Percentiles rank a stretch among this genome's conserved stretches.
phyloP scores from a whole-genome alignment of 64 coral and sea anemone genomes.

The Pocillopora verrucosa region DNA sequence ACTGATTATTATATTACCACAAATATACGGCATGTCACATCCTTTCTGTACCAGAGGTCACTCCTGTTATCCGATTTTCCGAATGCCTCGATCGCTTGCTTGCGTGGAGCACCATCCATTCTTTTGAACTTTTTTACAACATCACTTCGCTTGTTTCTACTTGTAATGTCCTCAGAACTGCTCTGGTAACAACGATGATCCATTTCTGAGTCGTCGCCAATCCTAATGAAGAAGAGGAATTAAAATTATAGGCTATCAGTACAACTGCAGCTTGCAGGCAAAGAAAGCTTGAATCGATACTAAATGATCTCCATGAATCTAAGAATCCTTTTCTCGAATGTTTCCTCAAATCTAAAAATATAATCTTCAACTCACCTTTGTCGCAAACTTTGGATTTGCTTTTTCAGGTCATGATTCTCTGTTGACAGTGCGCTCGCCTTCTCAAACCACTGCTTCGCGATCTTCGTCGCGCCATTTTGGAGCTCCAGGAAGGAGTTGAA shows the following conservation, averaged over 20 bases:
- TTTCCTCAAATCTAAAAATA: neutral
- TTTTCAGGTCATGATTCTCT: neutral
- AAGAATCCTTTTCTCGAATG: neutral
- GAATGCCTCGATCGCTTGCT: conserved; percentile 41
- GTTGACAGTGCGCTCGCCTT: neutral
- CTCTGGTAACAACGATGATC: conserved; percentile 42
- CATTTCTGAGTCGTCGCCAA: conserved; percentile 38
- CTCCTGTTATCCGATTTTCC: neutral
- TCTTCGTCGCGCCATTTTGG: neutral
- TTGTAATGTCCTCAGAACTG: conserved; percentile 37
- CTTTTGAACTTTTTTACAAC: conserved; percentile 10
- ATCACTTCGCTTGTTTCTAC: conserved; percentile 46
- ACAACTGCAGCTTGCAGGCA: neutral
- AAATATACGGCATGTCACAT: conserved; percentile 52
- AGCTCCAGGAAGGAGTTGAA: neutral
- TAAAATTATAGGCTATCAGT: neutral
- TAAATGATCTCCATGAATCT: neutral
- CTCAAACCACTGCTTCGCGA: neutral
- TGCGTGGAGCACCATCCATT: conserved; percentile 9
- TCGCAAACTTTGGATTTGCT: neutral
- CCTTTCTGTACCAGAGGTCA: conserved; percentile 39
- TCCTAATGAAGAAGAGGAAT: neutral
- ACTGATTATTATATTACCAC: conserved; percentile 7
- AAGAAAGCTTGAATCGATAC: neutral
- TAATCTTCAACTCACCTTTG: neutral